Evolutionary conservation across 2,113 vertebrate genomes (phyloP).

Genomic region (Cyphomyrus discorhynchus): DNA sequence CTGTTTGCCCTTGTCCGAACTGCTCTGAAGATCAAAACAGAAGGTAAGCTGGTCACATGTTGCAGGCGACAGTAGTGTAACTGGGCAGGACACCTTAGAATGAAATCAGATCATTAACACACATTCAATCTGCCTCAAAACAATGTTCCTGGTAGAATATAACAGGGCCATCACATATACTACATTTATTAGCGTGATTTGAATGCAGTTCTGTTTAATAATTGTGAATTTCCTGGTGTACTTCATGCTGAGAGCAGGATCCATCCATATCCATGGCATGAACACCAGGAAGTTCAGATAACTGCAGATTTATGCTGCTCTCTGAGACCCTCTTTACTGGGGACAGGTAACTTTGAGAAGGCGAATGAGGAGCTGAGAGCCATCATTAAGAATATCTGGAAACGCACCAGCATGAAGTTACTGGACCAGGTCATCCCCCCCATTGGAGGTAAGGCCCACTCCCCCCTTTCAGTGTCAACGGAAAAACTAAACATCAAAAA

Average conservation of each 20-base stretch:
- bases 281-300: not conserved
- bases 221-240: not conserved
- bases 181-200: not conserved
- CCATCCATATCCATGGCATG: not conserved
- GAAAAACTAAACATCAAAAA: not conserved
- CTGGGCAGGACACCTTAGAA: not conserved
- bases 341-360: slow-evolving; percentile 88
- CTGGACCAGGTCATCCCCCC: slow-evolving; percentile 96
- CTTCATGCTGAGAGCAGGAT: not conserved
- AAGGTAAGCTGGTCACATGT: slow-evolving; percentile 62
- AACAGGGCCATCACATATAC: not conserved
- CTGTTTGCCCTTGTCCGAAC: slow-evolving; percentile 93
- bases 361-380: slow-evolving; percentile 90
- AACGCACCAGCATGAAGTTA: slow-evolving; percentile 96
- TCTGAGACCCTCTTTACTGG: not conserved
- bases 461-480: not conserved
- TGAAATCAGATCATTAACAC: not conserved
- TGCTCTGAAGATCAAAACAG: slow-evolving; percentile 95
- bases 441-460: slow-evolving; percentile 72
- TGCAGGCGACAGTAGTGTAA: not conserved
- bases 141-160: not conserved
- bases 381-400: slow-evolving; percentile 97
- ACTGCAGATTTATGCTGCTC: not conserved
- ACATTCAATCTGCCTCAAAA: not conserved
- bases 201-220: not conserved